Evolutionary conservation across 2,888 invertebrate genomes (phyloP), one percentile per base, ranked within the genome.

Genomic region (Callyntrura guangdongensis): DNA sequence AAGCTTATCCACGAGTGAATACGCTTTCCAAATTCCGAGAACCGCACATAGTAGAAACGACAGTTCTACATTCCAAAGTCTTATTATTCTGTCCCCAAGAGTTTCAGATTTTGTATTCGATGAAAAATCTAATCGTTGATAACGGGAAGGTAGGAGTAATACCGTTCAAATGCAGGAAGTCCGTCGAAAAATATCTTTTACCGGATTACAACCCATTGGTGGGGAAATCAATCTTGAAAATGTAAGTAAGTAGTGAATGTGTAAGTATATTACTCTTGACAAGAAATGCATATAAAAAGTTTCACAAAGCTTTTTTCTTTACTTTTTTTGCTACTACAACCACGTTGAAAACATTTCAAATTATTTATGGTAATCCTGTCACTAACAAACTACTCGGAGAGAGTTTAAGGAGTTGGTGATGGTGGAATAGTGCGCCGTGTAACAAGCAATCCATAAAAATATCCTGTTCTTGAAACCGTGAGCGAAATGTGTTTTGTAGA

Each of bases 361-460:
- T 77, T 77, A 77, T 77, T 77, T 77, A 77, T 77, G 77, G 53
- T 77, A 53, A 77, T 77, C 53, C 22, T 53, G 49, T 77, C 77
- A 77, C 53, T 27, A 77, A 53, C 77, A 53, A 74, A 77, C 77
- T 27, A 49, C 47, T 74, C 11, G 11, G 47, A 0, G 2, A 74
- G 20, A 36, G 36, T 36, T 36, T 12, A 74, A 49, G 20, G 14
- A 49, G 69, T 45, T 69, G 47, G 72, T 45, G 74, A 59, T n/a
- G 17, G 59, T 12, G 25, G n/a, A 0, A 14, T 4, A 56, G 49
- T 77, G 27, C 14, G 3, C 25, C 77, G 27, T 56, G 53, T 77
- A 77, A 56, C 77, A 77, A 77, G 25, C 77, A 77, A 77, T 56
- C 77, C 77, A 53, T 22, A 74, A 47, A 74, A 74, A 47, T 49